These are phyloP conservation scores for Yponomeuta evonymella DNA, from an alignment of 2,888 invertebrate genomes.

Conservation along the genomic window DNA sequence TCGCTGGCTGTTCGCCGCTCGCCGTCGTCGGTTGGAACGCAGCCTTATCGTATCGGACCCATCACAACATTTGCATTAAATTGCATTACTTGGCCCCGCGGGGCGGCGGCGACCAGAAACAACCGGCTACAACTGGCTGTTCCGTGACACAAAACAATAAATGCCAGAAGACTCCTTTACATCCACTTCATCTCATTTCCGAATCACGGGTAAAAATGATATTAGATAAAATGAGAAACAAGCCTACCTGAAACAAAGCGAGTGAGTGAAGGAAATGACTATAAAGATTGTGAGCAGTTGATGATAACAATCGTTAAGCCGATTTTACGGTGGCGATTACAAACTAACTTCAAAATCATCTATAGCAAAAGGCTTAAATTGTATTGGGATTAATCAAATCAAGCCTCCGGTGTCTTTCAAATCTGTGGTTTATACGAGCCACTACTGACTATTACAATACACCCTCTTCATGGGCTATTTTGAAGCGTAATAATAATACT, in stretches of 20 bases:
- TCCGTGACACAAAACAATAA: background rate
- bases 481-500: background rate
- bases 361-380: too few relatives aligned
- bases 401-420: background rate
- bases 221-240: too few relatives aligned
- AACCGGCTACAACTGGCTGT: background rate
- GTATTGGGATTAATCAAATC: too few relatives aligned
- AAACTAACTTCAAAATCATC: too few relatives aligned
- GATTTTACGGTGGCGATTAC: too few relatives aligned
- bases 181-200: too few relatives aligned
- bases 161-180: background rate
- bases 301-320: too few relatives aligned
- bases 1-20: constrained; percentile 15
- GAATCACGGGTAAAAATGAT: too few relatives aligned
- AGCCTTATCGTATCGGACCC: constrained; percentile 21
- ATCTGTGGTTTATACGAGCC: background rate
- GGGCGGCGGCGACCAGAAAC: background rate
- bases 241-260: too few relatives aligned
- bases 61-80: constrained; percentile 61
- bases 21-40: constrained; percentile 16
- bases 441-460: constrained; percentile 11
- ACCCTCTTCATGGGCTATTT: constrained; percentile 6
- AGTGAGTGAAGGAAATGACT: too few relatives aligned
- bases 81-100: constrained; percentile 41
- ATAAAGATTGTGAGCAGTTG: too few relatives aligned